Base-by-base conservation (phyloP, 2,888 invertebrate genomes). In the Branchipolynoe longqiensis region DNA sequence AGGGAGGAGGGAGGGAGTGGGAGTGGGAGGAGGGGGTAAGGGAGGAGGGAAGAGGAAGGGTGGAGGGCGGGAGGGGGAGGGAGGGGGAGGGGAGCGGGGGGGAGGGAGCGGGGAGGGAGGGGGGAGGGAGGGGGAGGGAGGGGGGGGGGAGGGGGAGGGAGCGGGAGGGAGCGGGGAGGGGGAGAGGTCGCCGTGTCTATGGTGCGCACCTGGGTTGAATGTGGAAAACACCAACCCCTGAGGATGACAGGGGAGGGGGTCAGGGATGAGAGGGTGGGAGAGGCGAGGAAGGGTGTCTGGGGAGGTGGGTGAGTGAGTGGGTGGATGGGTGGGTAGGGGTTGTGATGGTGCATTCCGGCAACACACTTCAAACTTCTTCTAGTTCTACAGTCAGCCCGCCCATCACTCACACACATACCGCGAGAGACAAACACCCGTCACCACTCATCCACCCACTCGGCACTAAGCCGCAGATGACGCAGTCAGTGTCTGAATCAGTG, bases 191-290 rank as follows among this genome's bases (percentile, higher is more conserved):
- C 22, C 14, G 54, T 54, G 22, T n/a, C n/a, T n/a, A n/a, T n/a
- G n/a, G n/a, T n/a, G n/a, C n/a, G n/a, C n/a, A 22, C 14, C 14
- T 54, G 54, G 14, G 22, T 14, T 54, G 22, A 22, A 54, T 14
- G 54, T 54, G 22, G 54, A 18, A 54, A 22, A 54, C n/a, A n/a
- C n/a, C n/a, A n/a, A n/a, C n/a, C n/a, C n/a, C n/a, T n/a, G n/a
- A n/a, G n/a, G n/a, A n/a, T n/a, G n/a, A n/a, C n/a, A 62, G 62
- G 31, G 62, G 62, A 14, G n/a, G 62, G n/a, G 31, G 62, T 62
- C 8, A 8, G 62, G 62, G 62, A 62, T 22, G n/a, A 8, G 62
- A 8, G n/a, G 62, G 31, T 8, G 62, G 25, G 8, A 62, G 62
- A 8, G n/a, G 8, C 62, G 62, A 8, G 48, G 18, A 48, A 48